Evolutionary conservation across 2,888 invertebrate genomes (phyloP).

Genomic region (Phasia obesa): DNA sequence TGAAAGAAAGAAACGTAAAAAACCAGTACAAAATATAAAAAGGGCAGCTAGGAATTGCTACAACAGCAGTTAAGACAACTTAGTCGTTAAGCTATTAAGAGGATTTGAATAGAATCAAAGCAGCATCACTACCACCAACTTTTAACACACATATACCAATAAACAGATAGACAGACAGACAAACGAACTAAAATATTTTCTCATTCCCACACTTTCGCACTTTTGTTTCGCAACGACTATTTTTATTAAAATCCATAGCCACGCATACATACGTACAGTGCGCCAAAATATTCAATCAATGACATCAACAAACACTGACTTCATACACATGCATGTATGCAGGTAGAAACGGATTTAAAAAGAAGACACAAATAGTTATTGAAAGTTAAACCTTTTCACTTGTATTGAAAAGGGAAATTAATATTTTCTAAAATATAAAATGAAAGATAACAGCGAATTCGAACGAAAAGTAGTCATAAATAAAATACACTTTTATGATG

Average conservation of each 20-base stretch:
- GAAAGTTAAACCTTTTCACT: neutral
- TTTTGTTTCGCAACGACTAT: neutral
- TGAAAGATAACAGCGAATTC: slow-evolving; percentile 63
- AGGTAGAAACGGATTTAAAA: slow-evolving; percentile 23
- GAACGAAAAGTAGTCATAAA: slow-evolving; percentile 49
- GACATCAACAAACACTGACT: slow-evolving; percentile 43
- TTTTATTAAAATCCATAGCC: neutral
- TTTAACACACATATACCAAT: neutral
- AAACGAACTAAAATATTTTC: no score
- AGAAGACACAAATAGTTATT: neutral
- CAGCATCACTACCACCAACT: slow-evolving; percentile 10
- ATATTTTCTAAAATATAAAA: slow-evolving; percentile 28
- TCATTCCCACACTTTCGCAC: neutral
- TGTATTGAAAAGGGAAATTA: neutral
- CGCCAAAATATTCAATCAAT: slow-evolving; percentile 59
- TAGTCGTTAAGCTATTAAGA: slow-evolving; percentile 76
- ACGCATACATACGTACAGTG: neutral
- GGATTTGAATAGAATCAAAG: slow-evolving; percentile 66
- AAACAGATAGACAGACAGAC: neutral
- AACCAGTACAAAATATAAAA: slow-evolving; percentile 41
- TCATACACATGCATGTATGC: slow-evolving; percentile 15
- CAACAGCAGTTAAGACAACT: slow-evolving; percentile 73
- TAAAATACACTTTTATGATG: slow-evolving; percentile 1
- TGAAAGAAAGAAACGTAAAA: slow-evolving; percentile 36
- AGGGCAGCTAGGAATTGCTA: slow-evolving; percentile 37